A percentile compares a stretch with the other conserved stretches of the same genome.
These are phyloP conservation scores for Eilema depressum DNA, from an alignment of 2,888 invertebrate genomes.

Conservation along the genomic window DNA sequence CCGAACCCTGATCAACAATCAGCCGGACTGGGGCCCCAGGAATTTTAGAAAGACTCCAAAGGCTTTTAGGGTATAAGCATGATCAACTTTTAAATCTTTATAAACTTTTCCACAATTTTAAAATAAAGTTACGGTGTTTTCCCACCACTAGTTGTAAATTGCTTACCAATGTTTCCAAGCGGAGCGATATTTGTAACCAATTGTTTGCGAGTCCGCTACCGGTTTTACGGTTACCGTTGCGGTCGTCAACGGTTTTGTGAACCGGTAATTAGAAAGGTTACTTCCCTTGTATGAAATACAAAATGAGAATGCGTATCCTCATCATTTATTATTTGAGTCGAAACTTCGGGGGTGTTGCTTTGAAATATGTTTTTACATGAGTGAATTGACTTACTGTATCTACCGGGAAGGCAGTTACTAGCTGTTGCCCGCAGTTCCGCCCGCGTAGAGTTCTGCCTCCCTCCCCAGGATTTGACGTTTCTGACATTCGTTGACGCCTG, in stretches of 20 bases:
- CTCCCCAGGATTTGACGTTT: too few species aligned
- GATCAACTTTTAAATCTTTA: not conserved
- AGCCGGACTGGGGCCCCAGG: too few species aligned
- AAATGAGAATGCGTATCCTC: not conserved
- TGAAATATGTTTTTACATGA: not conserved
- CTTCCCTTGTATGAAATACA: not conserved
- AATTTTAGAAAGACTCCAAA: too few species aligned
- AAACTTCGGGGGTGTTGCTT: not conserved
- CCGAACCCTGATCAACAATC: too few species aligned
- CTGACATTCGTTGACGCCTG: too few species aligned
- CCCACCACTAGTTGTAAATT: slow-evolving; percentile 50
- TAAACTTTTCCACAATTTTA: not conserved
- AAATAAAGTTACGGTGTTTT: not conserved
- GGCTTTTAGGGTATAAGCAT: too few species aligned
- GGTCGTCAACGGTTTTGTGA: slow-evolving; percentile 14
- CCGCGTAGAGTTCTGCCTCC: too few species aligned
- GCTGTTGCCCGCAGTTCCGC: too few species aligned
- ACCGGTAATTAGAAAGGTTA: slow-evolving; percentile 15
- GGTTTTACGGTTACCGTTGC: slow-evolving; percentile 16
- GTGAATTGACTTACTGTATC: not conserved
- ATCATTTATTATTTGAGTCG: slow-evolving; percentile 4
- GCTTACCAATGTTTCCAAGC: slow-evolving; percentile 51
- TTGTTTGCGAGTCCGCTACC: slow-evolving; percentile 18
- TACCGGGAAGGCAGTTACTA: not conserved
- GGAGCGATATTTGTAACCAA: slow-evolving; percentile 47